These are phyloP conservation scores for Acleris emargana DNA, from an alignment of 2,888 invertebrate genomes.

Conservation along the genomic window DNA sequence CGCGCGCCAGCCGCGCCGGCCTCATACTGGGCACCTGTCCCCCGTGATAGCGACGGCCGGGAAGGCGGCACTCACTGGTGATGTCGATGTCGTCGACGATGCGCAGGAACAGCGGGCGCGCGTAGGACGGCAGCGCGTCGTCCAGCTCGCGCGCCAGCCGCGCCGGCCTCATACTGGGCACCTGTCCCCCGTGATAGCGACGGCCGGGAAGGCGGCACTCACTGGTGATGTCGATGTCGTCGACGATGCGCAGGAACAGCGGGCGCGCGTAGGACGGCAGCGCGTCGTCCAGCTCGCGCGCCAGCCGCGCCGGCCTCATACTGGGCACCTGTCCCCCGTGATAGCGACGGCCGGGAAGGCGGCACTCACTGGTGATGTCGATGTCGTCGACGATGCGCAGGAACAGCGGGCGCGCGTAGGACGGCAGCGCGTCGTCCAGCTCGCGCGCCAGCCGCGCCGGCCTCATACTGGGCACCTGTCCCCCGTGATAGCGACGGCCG, in stretches of 20 bases:
- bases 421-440: constrained; percentile 88
- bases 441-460: constrained; percentile 84
- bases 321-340: no score
- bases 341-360: no score
- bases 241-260: constrained; percentile 91
- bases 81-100: constrained; percentile 90
- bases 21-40: no score
- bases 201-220: constrained; percentile 32
- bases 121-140: constrained; percentile 91
- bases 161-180: no score
- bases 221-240: constrained; percentile 91
- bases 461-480: no score
- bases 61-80: constrained; percentile 78
- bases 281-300: constrained; percentile 86
- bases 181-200: no score
- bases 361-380: constrained; percentile 87
- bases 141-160: constrained; percentile 87
- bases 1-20: constrained; percentile 83
- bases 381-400: constrained; percentile 90
- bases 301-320: constrained; percentile 80
- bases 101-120: constrained; percentile 94
- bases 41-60: no score
- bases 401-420: constrained; percentile 95
- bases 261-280: constrained; percentile 95
- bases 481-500: no score